Evolutionary conservation across 2,888 invertebrate species (phyloP).

Genomic region (Aspidapion aeneum): DNA sequence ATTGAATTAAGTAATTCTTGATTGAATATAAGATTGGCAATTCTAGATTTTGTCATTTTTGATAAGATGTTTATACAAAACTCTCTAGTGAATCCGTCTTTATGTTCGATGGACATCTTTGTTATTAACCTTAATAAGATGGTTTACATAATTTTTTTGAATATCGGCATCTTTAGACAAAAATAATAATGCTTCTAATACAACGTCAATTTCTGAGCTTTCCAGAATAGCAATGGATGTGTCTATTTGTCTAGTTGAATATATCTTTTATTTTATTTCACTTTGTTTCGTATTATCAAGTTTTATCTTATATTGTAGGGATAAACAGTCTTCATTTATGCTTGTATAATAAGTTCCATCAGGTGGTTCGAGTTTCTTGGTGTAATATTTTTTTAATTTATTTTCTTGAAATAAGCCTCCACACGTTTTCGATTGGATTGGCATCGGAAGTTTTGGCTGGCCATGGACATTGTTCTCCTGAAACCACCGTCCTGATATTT

Average conservation of each 20-base stretch:
- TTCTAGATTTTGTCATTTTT: conserved; percentile 31
- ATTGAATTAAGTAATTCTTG: conserved; percentile 33
- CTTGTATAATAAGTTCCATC: no score
- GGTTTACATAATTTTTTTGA: conserved; percentile 32
- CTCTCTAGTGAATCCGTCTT: conserved; percentile 32
- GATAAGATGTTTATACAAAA: conserved; percentile 34
- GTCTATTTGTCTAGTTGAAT: conserved; percentile 35
- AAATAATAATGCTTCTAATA: conserved; percentile 37
- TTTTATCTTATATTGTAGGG: no score
- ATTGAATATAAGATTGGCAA: conserved; percentile 31
- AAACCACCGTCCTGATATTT: no score
- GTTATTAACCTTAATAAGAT: conserved; percentile 31
- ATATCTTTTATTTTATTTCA: conserved; percentile 35
- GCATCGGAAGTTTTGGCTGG: no score
- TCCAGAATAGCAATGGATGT: conserved; percentile 38
- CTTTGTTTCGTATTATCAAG: conserved; percentile 20
- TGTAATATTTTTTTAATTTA: no score
- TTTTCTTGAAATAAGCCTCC: no score
- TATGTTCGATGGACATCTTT: conserved; percentile 33
- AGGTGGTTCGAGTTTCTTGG: no score
- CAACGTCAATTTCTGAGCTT: conserved; percentile 35
- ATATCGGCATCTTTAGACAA: conserved; percentile 38
- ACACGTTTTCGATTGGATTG: no score
- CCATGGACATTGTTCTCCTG: no score
- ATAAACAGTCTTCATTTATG: no score